Evolutionary conservation across 2,888 invertebrate species (phyloP), one percentile per base, ranked within the genome.

Genomic region (Habrosyne pyritoides): DNA sequence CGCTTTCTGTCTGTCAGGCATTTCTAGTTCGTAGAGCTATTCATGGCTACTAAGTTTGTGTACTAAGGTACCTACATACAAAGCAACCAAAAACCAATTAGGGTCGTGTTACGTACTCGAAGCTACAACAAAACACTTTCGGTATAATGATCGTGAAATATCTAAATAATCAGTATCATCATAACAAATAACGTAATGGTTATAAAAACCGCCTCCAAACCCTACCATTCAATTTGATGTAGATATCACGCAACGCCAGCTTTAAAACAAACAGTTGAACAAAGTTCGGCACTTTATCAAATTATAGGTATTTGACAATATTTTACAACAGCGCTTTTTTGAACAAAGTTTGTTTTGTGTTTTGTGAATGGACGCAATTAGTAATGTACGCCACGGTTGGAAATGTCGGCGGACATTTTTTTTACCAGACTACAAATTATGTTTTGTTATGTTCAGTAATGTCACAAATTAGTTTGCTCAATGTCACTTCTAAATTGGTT

Each of bases 211-310:
- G n/a, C n/a, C n/a, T n/a, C n/a, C n/a, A 24, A 24, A 24, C 24
- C 3, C 24, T 18, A 42, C 42, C 24, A 48, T 22, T n/a, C 21
- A 48, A 26, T 21, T 14, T 24, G 48, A 48, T 48, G 26, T 48
- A 48, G 14, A 48, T 48, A 24, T 48, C 48, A 48, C 22, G 48
- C 48, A 14, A 48, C 18, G n/a, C 1, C n/a, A n/a, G 7, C 6
- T n/a, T n/a, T 24, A 24, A 8, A 24, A 24, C 48, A 14, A 48
- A 48, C 47, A 22, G 21, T 21, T 47, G 12, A 42, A 42, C 42
- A 24, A 48, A 48, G n/a, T 48, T 48, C 14, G 26, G 14, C 48
- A 24, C 28, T 50, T 50, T 50, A 28, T 50, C 49, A 30, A 10
- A 18, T n/a, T 2, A 28, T 21, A 2, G 14, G 3, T 7, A 3